Base-by-base conservation (phyloP, 92 coral and sea anemone species). In the Palythoa grandiflora region DNA sequence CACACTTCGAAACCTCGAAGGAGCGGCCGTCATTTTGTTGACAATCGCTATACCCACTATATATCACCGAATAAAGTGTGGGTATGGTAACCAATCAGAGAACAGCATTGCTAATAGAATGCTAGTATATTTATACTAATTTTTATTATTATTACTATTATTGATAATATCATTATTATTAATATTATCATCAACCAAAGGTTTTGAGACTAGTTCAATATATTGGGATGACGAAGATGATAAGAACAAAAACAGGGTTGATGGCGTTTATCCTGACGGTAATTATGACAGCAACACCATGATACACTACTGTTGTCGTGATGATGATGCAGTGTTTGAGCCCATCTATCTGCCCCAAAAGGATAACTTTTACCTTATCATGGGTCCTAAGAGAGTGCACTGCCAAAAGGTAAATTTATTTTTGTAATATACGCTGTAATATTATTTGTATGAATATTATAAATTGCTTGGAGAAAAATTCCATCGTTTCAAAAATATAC, bases 211-310 rank as follows among this genome's bases (percentile, higher is more conserved):
- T 9, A 61, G 80, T 8, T 76, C 37, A 2, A 48, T 76, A 3
- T 54, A n/a, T n/a, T 76, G 80, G 80, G 80, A 76, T 76, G 80
- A 76, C 19, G 80, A 76, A 39, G 63, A 76, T 17, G 39, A 50
- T 48, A 39, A 75, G 6, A 75, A 75, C 6, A 1, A 16, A 5
- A 75, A 75, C 38, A 6, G 3, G 4, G 0, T 5, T 0, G 15
- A 2, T 21, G 80, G 80, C 16, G 2, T 1, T 2, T 21, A 47
- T 0, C 80, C 80, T 6, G 19, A 16, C 5, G 80, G 80, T 21
- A 5, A 2, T 10, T 75, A 75, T 19, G 35, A 8, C 5, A 6
- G 16, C 3, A 53, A 75, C 80, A 75, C 80, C 47, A 50, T 0
- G 19, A 48, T 75, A 3, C 2, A 48, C 2, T 75, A 75, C 60